Percentiles rank a stretch among this genome's conserved stretches.
These are phyloP conservation scores for Nematopogon swammerdamellus DNA, from an alignment of 2,888 invertebrate species.

Conservation along the genomic window DNA sequence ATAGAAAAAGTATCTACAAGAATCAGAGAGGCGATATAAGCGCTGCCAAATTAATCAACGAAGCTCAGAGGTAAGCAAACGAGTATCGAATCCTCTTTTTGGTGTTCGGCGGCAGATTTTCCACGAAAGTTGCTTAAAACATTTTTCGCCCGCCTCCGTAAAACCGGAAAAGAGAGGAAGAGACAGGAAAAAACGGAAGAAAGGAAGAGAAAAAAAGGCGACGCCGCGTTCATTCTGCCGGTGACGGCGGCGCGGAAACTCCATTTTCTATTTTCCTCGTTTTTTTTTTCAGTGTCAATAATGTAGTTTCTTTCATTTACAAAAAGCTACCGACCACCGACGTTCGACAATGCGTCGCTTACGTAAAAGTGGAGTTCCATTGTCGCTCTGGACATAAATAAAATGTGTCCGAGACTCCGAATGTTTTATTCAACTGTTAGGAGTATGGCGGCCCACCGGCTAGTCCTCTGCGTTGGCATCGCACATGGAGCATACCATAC, in stretches of 20 bases:
- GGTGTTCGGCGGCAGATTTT: background rate
- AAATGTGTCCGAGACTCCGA: background rate
- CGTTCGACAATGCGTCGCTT: slow-evolving; percentile 20
- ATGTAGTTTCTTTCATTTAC: slow-evolving; percentile 5
- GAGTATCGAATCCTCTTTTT: background rate
- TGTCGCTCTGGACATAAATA: slow-evolving; percentile 16
- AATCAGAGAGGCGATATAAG: too few species aligned
- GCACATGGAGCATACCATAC: too few species aligned
- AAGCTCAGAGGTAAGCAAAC: background rate
- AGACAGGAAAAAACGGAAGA: slow-evolving; percentile 1
- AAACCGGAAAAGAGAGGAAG: background rate
- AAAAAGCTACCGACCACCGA: background rate
- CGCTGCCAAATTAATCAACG: background rate
- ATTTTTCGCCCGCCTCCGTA: background rate
- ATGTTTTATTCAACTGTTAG: background rate
- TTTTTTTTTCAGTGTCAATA: slow-evolving; percentile 23
- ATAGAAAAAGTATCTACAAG: too few species aligned
- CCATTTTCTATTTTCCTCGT: slow-evolving; percentile 34
- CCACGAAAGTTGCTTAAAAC: background rate
- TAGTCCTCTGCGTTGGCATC: too few species aligned
- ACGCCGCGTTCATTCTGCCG: slow-evolving; percentile 40
- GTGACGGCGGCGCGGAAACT: slow-evolving; percentile 44
- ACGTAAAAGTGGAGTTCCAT: slow-evolving; percentile 28
- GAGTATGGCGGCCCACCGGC: too few species aligned
- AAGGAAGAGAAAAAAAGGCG: slow-evolving; percentile 21